Evolutionary conservation across 92 coral and sea anemone species (phyloP).

Genomic region (Blastomussa wellsi): DNA sequence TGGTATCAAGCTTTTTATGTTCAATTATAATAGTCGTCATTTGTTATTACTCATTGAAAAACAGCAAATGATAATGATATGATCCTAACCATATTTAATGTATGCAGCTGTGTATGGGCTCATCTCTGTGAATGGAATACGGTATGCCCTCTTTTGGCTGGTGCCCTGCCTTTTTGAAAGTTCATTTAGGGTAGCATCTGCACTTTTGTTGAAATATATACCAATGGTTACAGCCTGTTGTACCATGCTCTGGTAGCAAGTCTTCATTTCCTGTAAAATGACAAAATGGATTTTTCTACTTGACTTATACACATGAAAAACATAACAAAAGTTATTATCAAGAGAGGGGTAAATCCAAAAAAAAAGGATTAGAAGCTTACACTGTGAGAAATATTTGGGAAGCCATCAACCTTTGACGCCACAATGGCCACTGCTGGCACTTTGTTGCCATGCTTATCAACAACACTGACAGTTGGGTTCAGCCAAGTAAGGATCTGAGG

Average conservation of each 20-base stretch:
- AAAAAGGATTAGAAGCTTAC: slow-evolving; percentile 4
- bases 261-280: slow-evolving; percentile 16
- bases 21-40: too few species aligned
- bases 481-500: slow-evolving; percentile 27
- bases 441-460: slow-evolving; percentile 6
- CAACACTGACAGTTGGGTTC: slow-evolving; percentile 19
- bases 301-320: too few species aligned
- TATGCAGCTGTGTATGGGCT: not conserved
- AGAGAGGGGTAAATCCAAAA: not conserved
- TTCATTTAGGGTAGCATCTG: not conserved
- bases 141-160: slow-evolving; percentile 11
- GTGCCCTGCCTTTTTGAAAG: slow-evolving; percentile 6
- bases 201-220: slow-evolving; percentile 1
- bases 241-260: not conserved
- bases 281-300: not conserved
- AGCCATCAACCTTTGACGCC: slow-evolving; percentile 22
- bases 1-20: too few species aligned
- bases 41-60: too few species aligned
- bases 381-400: slow-evolving; percentile 29
- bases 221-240: not conserved
- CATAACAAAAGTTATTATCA: not conserved
- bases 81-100: slow-evolving; percentile 9
- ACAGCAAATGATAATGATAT: too few species aligned
- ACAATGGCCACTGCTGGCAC: slow-evolving; percentile 37
- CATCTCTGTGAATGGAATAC: not conserved